Conservation (phyloP, 2,797 vertebrate genomes). For the Lepus townsendii region DNA sequence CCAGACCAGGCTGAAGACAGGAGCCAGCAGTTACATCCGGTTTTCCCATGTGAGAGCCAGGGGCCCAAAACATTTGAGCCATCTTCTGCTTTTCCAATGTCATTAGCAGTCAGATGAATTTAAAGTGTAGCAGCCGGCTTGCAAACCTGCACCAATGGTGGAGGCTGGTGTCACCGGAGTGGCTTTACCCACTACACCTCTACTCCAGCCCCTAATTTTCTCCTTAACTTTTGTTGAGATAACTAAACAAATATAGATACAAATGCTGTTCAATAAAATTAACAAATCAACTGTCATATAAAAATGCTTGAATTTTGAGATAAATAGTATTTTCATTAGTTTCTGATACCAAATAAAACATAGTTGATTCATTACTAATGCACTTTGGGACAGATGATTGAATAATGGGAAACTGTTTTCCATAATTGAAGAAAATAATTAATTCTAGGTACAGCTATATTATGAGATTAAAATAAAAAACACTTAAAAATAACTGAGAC, state of each 20-base stretch:
- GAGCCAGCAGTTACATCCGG: too few species aligned
- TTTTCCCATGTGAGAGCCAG: too few species aligned
- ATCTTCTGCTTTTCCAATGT: too few species aligned
- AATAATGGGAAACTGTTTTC: background rate
- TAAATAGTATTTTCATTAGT: background rate
- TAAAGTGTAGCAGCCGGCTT: too few species aligned
- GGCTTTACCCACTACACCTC: too few species aligned
- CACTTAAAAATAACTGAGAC: background rate
- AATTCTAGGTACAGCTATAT: background rate
- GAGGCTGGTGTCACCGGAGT: too few species aligned
- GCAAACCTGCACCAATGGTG: too few species aligned
- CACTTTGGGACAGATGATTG: background rate
- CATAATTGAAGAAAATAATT: constrained; percentile 36
- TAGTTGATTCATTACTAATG: constrained; percentile 11
- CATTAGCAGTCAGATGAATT: too few species aligned
- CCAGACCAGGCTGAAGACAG: too few species aligned
- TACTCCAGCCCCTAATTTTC: too few species aligned
- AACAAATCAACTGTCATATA: background rate
- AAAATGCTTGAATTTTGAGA: background rate
- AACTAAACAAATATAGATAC: background rate
- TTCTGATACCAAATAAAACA: background rate
- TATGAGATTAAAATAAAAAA: background rate
- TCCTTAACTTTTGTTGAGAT: background rate
- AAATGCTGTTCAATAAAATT: background rate
- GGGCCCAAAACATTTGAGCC: too few species aligned